These are phyloP conservation scores for Drosophila teissieri DNA, from an alignment of 1,140 invertebrate genomes.

Conservation along the genomic window DNA sequence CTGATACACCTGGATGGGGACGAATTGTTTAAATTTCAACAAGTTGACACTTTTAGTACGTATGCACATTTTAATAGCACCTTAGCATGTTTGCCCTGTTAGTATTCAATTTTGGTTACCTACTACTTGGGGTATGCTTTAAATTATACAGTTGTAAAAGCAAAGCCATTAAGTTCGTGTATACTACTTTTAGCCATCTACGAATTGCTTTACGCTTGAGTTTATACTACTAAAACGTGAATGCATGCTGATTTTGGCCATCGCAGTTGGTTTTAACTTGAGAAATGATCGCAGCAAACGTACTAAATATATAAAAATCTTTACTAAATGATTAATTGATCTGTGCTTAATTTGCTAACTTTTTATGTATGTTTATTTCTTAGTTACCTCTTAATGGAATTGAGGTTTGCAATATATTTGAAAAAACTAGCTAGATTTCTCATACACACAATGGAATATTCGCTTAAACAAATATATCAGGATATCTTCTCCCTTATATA, in stretches of 20 bases:
- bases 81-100: background rate
- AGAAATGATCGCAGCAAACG: background rate
- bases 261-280: background rate
- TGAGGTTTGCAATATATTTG: too few relatives aligned
- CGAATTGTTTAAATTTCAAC: too few relatives aligned
- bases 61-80: background rate
- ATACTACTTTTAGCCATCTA: background rate
- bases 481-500: background rate
- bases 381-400: background rate
- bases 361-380: background rate
- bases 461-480: background rate
- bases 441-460: too few relatives aligned
- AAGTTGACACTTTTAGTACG: background rate
- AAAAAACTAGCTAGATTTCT: background rate
- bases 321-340: slow-evolving; percentile 30
- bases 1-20: slow-evolving; percentile 68
- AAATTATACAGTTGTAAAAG: background rate
- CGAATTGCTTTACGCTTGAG: too few relatives aligned
- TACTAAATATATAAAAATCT: background rate
- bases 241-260: background rate
- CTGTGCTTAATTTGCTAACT: slow-evolving; percentile 6
- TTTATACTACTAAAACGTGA: too few relatives aligned
- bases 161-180: background rate
- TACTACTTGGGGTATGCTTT: background rate
- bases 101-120: too few relatives aligned